These are phyloP conservation scores for Notothenia coriiceps DNA, from an alignment of 2,113 vertebrate genomes.

Conservation along the genomic window DNA sequence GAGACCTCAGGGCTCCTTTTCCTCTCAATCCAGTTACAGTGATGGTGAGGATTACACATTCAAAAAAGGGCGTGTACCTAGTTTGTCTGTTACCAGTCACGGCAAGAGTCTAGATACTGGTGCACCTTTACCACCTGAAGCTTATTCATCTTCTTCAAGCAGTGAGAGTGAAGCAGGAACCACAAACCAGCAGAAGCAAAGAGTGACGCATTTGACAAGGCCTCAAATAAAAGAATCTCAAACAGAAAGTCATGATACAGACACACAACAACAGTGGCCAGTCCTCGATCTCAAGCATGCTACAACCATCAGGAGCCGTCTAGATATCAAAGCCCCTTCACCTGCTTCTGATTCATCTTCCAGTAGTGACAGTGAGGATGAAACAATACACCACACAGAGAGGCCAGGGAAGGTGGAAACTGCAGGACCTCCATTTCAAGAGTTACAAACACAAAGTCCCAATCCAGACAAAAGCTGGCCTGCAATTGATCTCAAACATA, in stretches of 20 bases:
- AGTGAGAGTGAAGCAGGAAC: conserved; percentile 62
- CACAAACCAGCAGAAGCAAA: too few relatives aligned
- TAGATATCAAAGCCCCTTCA: conserved; percentile 11
- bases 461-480: background rate
- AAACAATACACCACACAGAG: background rate
- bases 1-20: conserved; percentile 21
- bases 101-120: background rate
- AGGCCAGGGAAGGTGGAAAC: background rate
- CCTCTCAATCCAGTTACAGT: conserved; percentile 48
- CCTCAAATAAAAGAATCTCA: background rate
- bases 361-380: conserved; percentile 23
- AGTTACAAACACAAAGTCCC: background rate
- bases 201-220: too few relatives aligned
- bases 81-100: background rate
- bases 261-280: background rate
- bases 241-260: background rate
- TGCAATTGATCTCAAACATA: background rate
- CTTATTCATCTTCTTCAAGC: conserved; percentile 27
- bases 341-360: background rate
- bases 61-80: background rate
- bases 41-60: conserved; percentile 9
- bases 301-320: background rate
- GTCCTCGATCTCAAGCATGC: background rate
- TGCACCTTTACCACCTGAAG: background rate
- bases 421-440: background rate